These are phyloP conservation scores for Zeugodacus cucurbitae DNA, from an alignment of 1,140 invertebrate genomes.

Conservation along the genomic window DNA sequence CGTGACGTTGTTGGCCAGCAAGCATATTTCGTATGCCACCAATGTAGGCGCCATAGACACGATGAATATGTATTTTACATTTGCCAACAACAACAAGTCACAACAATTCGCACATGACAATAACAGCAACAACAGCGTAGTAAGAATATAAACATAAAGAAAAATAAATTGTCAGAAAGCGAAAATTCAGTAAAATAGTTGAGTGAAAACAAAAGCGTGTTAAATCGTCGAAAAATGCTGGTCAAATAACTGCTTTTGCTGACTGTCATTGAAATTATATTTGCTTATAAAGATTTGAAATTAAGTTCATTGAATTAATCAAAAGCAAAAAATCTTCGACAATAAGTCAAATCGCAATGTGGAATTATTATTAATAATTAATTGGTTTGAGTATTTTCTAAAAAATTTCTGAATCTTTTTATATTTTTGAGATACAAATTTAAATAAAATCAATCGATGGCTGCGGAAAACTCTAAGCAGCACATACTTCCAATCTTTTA, in stretches of 20 bases:
- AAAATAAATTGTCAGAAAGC: neutral
- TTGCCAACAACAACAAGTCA: neutral
- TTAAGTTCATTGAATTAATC: no score
- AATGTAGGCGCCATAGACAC: neutral
- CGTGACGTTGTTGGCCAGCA: neutral
- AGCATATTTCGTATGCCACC: neutral
- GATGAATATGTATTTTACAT: neutral
- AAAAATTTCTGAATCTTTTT: no score
- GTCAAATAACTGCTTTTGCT: conserved; percentile 12
- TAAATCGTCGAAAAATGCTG: conserved; percentile 12
- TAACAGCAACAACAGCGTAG: neutral
- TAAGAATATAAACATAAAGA: neutral
- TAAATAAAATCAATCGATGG: no score
- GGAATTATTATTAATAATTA: no score
- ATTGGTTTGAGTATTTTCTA: no score
- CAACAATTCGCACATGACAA: neutral
- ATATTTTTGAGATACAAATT: no score
- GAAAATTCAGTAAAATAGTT: conserved; percentile 1
- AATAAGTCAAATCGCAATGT: no score
- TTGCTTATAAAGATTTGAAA: neutral
- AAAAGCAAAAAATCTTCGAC: no score
- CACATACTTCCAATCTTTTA: no score
- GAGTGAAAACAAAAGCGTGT: conserved; percentile 34
- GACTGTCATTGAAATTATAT: neutral
- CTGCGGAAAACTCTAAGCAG: no score